These are phyloP conservation scores for Drosophila pallidifrons DNA, from an alignment of 1,140 invertebrate genomes.

Conservation along the genomic window DNA sequence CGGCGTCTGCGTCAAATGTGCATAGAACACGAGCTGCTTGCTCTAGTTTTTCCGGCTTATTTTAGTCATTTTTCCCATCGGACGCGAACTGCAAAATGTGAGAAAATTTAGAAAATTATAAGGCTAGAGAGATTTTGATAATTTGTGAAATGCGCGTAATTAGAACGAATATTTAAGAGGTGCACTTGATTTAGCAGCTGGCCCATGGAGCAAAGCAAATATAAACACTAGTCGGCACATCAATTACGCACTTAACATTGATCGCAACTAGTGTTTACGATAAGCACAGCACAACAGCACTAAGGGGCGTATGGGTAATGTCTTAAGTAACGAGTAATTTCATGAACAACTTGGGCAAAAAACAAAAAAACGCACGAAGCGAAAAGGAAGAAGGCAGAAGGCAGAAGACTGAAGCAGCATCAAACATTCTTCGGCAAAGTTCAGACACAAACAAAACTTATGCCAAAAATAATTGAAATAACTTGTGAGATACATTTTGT, in stretches of 20 bases:
- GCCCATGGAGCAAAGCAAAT: constrained; percentile 23
- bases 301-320: constrained; percentile 76
- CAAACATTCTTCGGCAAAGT: constrained; percentile 61
- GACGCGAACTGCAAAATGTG: constrained; percentile 29
- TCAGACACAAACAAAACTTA: constrained; percentile 48
- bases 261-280: constrained; percentile 59
- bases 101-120: constrained; percentile 22
- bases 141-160: constrained; percentile 45
- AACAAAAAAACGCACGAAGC: neutral
- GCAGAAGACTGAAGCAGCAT: constrained; percentile 35
- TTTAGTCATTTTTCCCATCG: constrained; percentile 46
- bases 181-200: constrained; percentile 51
- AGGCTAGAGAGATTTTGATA: constrained; percentile 11
- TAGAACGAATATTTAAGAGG: constrained; percentile 47
- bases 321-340: constrained; percentile 53
- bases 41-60: constrained; percentile 75
- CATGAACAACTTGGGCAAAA: constrained; percentile 41
- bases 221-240: constrained; percentile 30
- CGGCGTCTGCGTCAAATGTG: constrained; percentile 49
- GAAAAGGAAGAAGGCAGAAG: neutral
- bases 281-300: constrained; percentile 24
- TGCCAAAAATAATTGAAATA: constrained; percentile 76
- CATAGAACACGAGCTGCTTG: constrained; percentile 60
- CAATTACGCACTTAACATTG: constrained; percentile 51
- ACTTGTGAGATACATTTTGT: constrained; percentile 57